Conservation (phyloP, 1,140 invertebrate species). For the Neodiprion fabricii region DNA sequence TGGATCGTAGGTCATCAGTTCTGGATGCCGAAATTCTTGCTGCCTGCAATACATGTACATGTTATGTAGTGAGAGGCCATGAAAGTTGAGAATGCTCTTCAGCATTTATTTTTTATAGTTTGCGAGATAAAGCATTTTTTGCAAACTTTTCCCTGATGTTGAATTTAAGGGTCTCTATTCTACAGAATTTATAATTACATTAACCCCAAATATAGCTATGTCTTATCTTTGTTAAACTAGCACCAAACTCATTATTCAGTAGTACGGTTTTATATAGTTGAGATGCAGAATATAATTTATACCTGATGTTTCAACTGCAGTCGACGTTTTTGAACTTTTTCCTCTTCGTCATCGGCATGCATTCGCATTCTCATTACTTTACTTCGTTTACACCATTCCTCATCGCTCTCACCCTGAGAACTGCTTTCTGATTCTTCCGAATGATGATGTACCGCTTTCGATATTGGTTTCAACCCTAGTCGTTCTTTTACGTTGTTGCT, state of each 20-base stretch:
- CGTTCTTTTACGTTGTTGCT: slow-evolving; percentile 48
- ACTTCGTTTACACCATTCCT: slow-evolving; percentile 65
- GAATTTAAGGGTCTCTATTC: too few species aligned
- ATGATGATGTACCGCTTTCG: neutral
- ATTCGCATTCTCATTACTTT: slow-evolving; percentile 81
- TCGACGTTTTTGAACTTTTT: slow-evolving; percentile 61
- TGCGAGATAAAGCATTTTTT: too few species aligned
- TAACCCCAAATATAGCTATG: neutral
- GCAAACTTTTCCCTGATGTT: too few species aligned
- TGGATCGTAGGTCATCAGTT: slow-evolving; percentile 48
- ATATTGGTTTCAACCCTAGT: slow-evolving; percentile 46
- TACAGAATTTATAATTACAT: too few species aligned
- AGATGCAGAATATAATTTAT: slow-evolving; percentile 11
- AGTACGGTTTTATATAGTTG: neutral
- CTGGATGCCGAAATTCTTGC: neutral
- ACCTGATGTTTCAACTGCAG: slow-evolving; percentile 38
- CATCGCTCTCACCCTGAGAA: slow-evolving; percentile 60
- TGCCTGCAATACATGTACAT: neutral
- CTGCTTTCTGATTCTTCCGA: slow-evolving; percentile 44
- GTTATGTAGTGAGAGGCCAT: too few species aligned
- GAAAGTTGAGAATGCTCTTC: too few species aligned
- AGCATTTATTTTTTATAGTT: too few species aligned
- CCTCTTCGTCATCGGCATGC: slow-evolving; percentile 87
- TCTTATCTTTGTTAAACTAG: neutral
- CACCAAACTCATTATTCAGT: neutral